Evolutionary conservation across 2,888 invertebrate species (phyloP).

Genomic region (Drosophila borealis): DNA sequence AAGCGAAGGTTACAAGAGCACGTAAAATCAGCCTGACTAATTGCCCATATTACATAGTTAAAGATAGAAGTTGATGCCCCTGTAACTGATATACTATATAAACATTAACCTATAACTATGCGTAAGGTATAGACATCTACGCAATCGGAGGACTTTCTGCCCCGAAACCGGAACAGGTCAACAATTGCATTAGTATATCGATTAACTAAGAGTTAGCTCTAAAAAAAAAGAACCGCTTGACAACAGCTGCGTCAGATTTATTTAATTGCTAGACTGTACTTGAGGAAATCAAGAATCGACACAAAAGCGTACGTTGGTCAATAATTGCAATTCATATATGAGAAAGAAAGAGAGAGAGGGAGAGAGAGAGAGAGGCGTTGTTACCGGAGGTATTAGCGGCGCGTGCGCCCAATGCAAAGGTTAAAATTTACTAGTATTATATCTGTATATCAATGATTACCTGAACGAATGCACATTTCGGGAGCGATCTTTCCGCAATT

Average conservation of each 20-base stretch:
- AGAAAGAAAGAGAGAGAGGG: background rate
- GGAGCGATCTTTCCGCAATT: background rate
- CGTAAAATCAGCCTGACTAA: conserved; percentile 26
- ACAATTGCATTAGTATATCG: background rate
- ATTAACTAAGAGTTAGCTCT: background rate
- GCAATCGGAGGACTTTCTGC: conserved; percentile 1
- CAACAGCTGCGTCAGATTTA: conserved; percentile 13
- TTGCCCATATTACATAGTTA: conserved; percentile 11
- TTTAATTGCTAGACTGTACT: conserved; percentile 30
- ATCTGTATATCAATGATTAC: too few relatives aligned
- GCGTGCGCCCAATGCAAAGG: conserved; percentile 21
- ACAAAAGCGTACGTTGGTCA: conserved; percentile 16
- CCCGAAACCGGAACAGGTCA: conserved; percentile 26
- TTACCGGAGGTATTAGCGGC: conserved; percentile 25
- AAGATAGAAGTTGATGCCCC: conserved; percentile 11
- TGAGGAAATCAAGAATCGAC: conserved; percentile 34
- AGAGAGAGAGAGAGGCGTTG: background rate
- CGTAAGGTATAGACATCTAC: conserved; percentile 10
- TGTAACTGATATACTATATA: conserved; percentile 11
- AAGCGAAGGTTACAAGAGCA: conserved; percentile 30
- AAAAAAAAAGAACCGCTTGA: conserved; percentile 21
- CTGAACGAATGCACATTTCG: too few relatives aligned
- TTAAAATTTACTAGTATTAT: conserved; percentile 7
- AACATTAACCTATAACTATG: background rate
- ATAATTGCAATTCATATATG: conserved; percentile 25